These are phyloP conservation scores for Cheumatopsyche charites DNA, from an alignment of 1,140 invertebrate species.

Conservation along the genomic window DNA sequence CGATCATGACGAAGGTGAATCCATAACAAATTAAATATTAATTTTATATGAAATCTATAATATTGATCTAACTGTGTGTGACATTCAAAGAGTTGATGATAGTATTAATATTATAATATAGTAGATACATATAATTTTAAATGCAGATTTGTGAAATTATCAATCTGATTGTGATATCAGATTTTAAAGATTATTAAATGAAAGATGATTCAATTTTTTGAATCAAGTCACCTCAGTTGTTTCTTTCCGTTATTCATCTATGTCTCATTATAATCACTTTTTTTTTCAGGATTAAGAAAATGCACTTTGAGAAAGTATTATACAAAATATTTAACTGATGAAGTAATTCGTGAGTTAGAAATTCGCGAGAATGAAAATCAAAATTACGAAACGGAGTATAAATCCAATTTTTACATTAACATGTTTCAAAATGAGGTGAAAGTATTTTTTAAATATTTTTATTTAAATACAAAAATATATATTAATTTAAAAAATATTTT, in stretches of 20 bases:
- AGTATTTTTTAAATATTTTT: background rate
- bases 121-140: too few relatives aligned
- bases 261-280: background rate
- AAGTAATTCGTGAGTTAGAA: background rate
- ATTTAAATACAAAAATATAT: conserved; percentile 9
- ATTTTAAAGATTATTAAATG: too few relatives aligned
- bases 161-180: too few relatives aligned
- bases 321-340: background rate
- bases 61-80: too few relatives aligned
- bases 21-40: background rate
- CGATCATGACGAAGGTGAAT: background rate
- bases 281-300: conserved; percentile 23
- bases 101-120: too few relatives aligned
- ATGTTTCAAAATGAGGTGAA: background rate
- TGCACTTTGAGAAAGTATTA: conserved; percentile 1
- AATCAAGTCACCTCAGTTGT: too few relatives aligned
- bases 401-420: background rate
- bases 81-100: too few relatives aligned
- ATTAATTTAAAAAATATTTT: conserved; percentile 1
- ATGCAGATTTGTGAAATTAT: too few relatives aligned
- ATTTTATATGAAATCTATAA: too few relatives aligned
- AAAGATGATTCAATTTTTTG: too few relatives aligned
- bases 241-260: background rate
- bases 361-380: background rate
- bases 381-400: conserved; percentile 2